Evolutionary conservation across 2,888 invertebrate genomes (phyloP).

Genomic region (Eudasyphora cyanicolor): DNA sequence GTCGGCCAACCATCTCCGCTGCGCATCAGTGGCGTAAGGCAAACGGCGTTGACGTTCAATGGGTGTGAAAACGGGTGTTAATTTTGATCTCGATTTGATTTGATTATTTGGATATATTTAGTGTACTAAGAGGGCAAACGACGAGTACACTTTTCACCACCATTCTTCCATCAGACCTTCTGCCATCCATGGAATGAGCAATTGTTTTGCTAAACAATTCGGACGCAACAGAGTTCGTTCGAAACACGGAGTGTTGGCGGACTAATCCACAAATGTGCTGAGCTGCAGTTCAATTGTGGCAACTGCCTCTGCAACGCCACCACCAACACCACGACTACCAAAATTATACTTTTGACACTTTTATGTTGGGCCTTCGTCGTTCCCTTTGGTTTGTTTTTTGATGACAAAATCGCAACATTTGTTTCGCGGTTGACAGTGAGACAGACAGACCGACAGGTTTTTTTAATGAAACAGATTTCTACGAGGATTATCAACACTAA

Average conservation of each 20-base stretch:
- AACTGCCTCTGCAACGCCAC: conserved; percentile 15
- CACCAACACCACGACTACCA: background rate
- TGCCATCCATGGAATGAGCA: conserved; percentile 69
- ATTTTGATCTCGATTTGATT: conserved; percentile 70
- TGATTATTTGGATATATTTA: conserved; percentile 70
- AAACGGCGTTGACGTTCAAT: conserved; percentile 40
- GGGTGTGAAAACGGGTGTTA: conserved; percentile 56
- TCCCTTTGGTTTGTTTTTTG: conserved; percentile 15
- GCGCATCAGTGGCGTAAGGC: conserved; percentile 16
- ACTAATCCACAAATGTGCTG: conserved; percentile 54
- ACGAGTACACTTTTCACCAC: background rate
- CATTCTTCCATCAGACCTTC: too few relatives aligned
- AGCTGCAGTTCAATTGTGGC: conserved; percentile 25
- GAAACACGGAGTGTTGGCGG: conserved; percentile 63
- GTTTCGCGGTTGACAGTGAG: conserved; percentile 63
- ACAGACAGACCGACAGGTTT: too few relatives aligned
- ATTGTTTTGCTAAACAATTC: conserved; percentile 49
- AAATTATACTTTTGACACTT: conserved; percentile 22
- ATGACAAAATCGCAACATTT: conserved; percentile 69
- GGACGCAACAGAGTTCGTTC: conserved; percentile 40
- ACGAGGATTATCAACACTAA: background rate
- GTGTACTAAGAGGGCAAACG: conserved; percentile 47
- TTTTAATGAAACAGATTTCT: background rate
- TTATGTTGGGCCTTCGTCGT: background rate
- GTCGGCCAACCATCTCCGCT: background rate